Conservation (phyloP, 1,140 invertebrate species). For the Bombus confusus region DNA sequence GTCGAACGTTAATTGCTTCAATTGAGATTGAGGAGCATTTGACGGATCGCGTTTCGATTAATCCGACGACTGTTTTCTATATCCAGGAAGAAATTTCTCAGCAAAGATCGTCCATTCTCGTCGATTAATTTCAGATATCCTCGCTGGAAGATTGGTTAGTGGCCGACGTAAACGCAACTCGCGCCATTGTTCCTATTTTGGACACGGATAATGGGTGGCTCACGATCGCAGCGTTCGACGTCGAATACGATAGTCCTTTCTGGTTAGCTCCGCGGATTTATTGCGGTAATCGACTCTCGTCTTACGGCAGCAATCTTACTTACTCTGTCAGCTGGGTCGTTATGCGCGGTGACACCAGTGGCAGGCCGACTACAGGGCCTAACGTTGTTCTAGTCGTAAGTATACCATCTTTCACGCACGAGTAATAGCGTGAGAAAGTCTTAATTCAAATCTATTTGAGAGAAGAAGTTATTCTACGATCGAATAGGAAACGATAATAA, state of each 20-base stretch:
- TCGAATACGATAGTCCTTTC: constrained; percentile 91
- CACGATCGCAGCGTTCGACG: constrained; percentile 86
- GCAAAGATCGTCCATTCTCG: background rate
- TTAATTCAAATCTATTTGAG: no score
- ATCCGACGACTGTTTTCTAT: background rate
- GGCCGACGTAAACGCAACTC: constrained; percentile 84
- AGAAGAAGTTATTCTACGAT: no score
- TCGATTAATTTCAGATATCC: constrained; percentile 80
- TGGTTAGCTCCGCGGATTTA: constrained; percentile 93
- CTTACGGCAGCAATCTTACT: constrained; percentile 92
- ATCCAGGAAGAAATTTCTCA: background rate
- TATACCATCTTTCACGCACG: constrained; percentile 31
- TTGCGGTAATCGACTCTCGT: constrained; percentile 88
- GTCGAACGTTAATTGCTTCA: no score
- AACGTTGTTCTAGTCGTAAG: constrained; percentile 93
- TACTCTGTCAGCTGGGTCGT: constrained; percentile 93
- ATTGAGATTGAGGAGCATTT: background rate
- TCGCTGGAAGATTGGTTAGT: constrained; percentile 86
- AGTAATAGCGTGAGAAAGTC: no score
- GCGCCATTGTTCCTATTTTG: constrained; percentile 81
- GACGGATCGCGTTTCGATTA: background rate
- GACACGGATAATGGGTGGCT: constrained; percentile 84
- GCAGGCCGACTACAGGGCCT: constrained; percentile 90
- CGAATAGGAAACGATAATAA: no score
- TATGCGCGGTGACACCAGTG: constrained; percentile 93